Evolutionary conservation across 2,797 vertebrate genomes (phyloP).

Genomic region (Sebastiscus tertius): DNA sequence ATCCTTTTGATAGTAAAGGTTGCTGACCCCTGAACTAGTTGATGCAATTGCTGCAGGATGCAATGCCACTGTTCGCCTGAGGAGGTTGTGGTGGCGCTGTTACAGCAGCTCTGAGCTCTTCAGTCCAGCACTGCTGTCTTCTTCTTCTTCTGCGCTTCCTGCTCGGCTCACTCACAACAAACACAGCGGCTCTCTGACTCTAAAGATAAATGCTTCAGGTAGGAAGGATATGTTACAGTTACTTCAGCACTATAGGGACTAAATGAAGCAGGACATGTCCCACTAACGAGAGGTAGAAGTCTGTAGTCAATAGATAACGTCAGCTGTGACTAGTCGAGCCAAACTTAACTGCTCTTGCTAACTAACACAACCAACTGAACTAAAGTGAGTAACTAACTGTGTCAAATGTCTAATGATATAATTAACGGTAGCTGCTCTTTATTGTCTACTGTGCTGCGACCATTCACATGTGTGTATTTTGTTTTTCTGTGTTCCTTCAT

Average conservation of each 20-base stretch:
- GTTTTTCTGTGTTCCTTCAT: not conserved
- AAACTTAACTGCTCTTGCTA: constrained; percentile 17
- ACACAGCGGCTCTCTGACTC: not conserved
- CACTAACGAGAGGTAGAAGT: not conserved
- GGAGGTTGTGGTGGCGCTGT: constrained; percentile 52
- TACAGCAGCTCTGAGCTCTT: not conserved
- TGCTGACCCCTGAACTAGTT: no score
- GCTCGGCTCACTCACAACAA: constrained; percentile 36
- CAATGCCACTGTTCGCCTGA: constrained; percentile 22
- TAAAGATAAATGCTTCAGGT: accelerated
- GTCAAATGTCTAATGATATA: not conserved
- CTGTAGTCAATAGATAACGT: not conserved
- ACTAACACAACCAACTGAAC: not conserved
- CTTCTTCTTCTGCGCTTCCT: constrained; percentile 47
- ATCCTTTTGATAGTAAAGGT: no score
- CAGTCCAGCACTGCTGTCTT: not conserved
- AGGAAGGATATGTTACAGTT: not conserved
- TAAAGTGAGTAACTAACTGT: constrained; percentile 6
- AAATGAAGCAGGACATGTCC: not conserved
- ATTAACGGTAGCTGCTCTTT: not conserved
- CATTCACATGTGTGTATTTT: not conserved
- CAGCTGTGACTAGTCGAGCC: not conserved
- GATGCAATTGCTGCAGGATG: not conserved
- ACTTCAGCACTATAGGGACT: not conserved
- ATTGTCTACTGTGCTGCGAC: not conserved